Conservation (phyloP, 1,140 invertebrate genomes). For the Bicyclus anynana region DNA sequence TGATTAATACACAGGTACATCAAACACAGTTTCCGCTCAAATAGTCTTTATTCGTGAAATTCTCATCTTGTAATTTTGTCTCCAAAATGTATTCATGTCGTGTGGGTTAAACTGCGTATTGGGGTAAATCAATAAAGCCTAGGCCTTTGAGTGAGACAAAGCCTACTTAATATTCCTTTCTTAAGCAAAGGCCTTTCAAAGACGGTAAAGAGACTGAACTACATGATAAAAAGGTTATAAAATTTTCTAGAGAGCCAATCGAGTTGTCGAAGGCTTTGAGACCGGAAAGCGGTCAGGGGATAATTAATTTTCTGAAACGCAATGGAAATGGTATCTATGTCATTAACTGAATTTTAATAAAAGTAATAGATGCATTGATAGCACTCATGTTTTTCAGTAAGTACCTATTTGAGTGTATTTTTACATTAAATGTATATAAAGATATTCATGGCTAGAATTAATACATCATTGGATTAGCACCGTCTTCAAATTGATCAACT, state of each 20-base stretch:
- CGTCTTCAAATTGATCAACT: too few species aligned
- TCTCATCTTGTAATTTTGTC: neutral
- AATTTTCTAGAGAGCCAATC: neutral
- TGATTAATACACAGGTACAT: too few species aligned
- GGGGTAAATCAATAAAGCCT: neutral
- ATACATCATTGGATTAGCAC: too few species aligned
- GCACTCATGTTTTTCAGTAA: too few species aligned
- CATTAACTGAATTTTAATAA: too few species aligned
- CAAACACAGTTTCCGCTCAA: too few species aligned
- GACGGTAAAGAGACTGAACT: neutral
- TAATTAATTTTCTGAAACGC: too few species aligned
- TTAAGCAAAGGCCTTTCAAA: neutral
- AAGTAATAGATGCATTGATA: too few species aligned
- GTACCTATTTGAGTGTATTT: too few species aligned
- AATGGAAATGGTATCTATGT: too few species aligned
- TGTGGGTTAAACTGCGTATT: neutral
- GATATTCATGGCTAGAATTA: too few species aligned
- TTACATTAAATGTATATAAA: too few species aligned
- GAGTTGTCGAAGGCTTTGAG: neutral
- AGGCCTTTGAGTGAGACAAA: neutral
- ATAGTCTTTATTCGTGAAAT: neutral
- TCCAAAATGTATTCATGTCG: neutral
- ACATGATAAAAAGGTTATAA: neutral
- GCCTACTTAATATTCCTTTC: slow-evolving; percentile 2
- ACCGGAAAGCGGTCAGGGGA: neutral